A percentile compares a stretch with the other conserved stretches of the same genome.
phyloP scores from a whole-genome alignment of 2,113 vertebrate species.

The Strix uralensis region DNA sequence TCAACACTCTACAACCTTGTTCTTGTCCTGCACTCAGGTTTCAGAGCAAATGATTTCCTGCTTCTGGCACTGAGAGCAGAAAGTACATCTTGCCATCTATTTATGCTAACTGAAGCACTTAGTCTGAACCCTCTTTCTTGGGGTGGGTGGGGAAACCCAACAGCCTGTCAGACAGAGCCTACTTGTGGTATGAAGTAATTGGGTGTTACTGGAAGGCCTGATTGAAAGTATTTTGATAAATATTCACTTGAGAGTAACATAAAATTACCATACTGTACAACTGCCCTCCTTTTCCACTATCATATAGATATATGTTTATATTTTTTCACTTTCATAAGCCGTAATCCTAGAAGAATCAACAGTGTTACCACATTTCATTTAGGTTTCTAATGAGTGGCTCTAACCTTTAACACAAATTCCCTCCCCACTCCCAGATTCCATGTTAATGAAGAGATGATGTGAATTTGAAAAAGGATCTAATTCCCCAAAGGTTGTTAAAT shows the following conservation, averaged over 20 bases:
- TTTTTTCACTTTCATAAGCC: slow-evolving; percentile 25
- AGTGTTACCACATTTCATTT: slow-evolving; percentile 42
- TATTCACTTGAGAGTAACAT: background rate
- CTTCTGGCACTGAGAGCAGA: background rate
- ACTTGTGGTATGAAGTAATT: background rate
- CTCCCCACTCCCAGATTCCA: background rate
- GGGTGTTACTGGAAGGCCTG: background rate
- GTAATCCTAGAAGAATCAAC: slow-evolving; percentile 29
- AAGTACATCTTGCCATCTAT: background rate
- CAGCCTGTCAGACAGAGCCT: background rate
- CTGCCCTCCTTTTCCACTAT: background rate
- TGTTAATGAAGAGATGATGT: slow-evolving; percentile 45
- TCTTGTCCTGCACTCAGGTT: background rate
- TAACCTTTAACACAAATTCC: slow-evolving; percentile 65
- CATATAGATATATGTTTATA: background rate
- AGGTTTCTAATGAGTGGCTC: slow-evolving; percentile 62
- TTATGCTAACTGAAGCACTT: background rate
- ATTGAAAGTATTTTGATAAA: background rate
- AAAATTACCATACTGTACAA: background rate
- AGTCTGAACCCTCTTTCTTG: background rate
- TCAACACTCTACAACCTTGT: background rate
- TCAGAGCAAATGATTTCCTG: background rate
- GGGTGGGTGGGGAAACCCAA: background rate
- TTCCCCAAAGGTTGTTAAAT: slow-evolving; percentile 56
- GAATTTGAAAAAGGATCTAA: slow-evolving; percentile 58